These are phyloP conservation scores for Drosophila infuscata DNA, from an alignment of 2,888 invertebrate species.

Conservation along the genomic window DNA sequence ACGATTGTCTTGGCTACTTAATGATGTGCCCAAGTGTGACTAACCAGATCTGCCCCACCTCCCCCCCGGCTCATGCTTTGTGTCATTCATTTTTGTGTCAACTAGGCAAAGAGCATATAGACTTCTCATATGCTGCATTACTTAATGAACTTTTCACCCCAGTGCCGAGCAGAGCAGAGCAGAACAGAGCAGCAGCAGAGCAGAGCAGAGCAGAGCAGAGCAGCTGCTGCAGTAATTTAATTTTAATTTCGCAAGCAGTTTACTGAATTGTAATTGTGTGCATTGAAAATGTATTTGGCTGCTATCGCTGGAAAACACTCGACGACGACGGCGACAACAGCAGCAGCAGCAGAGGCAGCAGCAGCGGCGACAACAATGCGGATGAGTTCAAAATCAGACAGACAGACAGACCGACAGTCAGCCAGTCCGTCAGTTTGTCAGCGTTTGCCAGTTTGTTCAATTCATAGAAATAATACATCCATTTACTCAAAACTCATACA, in stretches of 20 bases:
- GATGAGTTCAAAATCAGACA: conserved; percentile 22
- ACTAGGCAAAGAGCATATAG: conserved; percentile 50
- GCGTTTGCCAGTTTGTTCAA: conserved; percentile 25
- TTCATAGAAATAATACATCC: conserved; percentile 37
- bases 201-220: background rate
- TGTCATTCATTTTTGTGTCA: conserved; percentile 71
- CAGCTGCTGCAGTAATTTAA: conserved; percentile 65
- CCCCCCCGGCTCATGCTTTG: conserved; percentile 20
- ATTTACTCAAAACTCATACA: conserved; percentile 9
- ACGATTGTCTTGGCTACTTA: conserved; percentile 80
- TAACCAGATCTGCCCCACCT: conserved; percentile 18
- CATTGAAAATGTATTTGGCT: conserved; percentile 75
- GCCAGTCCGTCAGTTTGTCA: background rate
- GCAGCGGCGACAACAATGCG: conserved; percentile 28
- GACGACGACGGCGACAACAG: conserved; percentile 15
- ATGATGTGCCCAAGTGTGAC: conserved; percentile 69
- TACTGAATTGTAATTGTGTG: conserved; percentile 79
- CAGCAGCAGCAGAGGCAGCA: background rate
- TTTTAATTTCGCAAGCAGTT: conserved; percentile 80
- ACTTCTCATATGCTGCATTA: conserved; percentile 44
- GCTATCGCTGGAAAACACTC: conserved; percentile 77
- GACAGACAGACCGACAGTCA: conserved; percentile 8
- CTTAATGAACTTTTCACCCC: conserved; percentile 72
- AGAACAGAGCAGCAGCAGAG: no score
- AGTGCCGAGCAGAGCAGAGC: background rate